Evolutionary conservation across 2,113 vertebrate species (phyloP).

Genomic region (Phalacrocorax pelagicus): DNA sequence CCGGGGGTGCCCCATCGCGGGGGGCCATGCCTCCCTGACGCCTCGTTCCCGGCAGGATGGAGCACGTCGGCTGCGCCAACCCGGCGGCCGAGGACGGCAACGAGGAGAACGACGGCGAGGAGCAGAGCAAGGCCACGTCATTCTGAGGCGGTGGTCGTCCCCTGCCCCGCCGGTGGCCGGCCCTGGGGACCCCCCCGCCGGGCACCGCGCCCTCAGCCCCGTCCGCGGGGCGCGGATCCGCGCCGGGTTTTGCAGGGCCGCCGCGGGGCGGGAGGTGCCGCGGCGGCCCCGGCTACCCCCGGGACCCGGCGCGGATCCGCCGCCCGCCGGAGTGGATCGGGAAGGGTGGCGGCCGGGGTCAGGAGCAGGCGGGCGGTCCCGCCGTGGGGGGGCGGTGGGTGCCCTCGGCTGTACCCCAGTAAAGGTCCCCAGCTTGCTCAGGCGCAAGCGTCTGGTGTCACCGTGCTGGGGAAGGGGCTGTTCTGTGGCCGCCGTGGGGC

Average conservation of each 20-base stretch:
- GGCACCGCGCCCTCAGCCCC: not conserved
- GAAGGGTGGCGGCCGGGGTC: not conserved
- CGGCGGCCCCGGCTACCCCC: not conserved
- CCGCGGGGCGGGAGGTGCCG: too few relatives aligned
- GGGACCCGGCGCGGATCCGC: fast-evolving
- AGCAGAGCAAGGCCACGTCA: not conserved
- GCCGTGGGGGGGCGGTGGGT: too few relatives aligned
- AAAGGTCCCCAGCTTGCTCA: too few relatives aligned
- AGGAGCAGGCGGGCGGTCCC: not conserved
- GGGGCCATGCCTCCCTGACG: not conserved
- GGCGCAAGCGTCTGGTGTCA: too few relatives aligned
- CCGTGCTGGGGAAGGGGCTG: too few relatives aligned
- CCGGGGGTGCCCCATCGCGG: not conserved
- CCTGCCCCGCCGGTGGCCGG: not conserved
- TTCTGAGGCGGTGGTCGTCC: not conserved
- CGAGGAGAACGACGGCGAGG: not conserved
- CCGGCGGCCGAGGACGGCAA: not conserved
- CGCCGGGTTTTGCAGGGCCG: not conserved
- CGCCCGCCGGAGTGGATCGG: not conserved
- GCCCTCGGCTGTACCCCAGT: too few relatives aligned
- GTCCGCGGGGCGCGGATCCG: fast-evolving
- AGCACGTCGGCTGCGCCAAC: not conserved
- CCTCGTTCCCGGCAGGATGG: not conserved
- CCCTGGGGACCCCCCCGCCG: fast-evolving
- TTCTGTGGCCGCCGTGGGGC: too few relatives aligned